phyloP scores from a whole-genome alignment of 2,888 invertebrate genomes.

The Isotomurus palustris region DNA sequence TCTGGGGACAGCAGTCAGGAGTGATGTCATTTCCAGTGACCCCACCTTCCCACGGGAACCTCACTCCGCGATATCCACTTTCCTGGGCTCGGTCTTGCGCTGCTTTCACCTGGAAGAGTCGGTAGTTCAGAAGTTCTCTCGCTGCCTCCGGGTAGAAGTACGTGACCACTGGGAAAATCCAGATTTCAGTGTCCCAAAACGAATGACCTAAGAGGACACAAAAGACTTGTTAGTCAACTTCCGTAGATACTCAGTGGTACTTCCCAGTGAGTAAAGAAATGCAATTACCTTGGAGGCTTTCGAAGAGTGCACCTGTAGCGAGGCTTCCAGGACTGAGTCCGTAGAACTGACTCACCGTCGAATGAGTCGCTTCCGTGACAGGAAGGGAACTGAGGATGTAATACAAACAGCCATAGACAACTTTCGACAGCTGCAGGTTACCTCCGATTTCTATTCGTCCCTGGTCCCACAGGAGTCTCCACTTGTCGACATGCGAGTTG shows the following conservation, averaged over 20 bases:
- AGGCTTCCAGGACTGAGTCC: slow-evolving; percentile 46
- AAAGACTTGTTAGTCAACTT: no score
- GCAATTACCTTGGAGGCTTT: not conserved
- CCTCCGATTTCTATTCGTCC: slow-evolving; percentile 44
- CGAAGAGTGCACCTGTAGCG: slow-evolving; percentile 18
- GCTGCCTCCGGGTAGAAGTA: slow-evolving; percentile 44
- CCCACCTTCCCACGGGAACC: slow-evolving; percentile 45
- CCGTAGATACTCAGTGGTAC: no score
- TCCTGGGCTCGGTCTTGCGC: slow-evolving; percentile 40
- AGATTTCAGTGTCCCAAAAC: slow-evolving; percentile 43
- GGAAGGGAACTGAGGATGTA: slow-evolving; percentile 46
- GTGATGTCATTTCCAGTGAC: slow-evolving; percentile 46
- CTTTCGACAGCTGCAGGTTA: slow-evolving; percentile 40
- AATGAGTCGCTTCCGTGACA: slow-evolving; percentile 20
- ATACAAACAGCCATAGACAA: slow-evolving; percentile 44
- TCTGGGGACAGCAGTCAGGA: slow-evolving; percentile 46
- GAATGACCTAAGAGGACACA: slow-evolving; percentile 3
- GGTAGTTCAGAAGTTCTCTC: slow-evolving; percentile 44
- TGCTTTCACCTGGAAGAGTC: slow-evolving; percentile 34
- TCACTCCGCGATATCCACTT: slow-evolving; percentile 36
- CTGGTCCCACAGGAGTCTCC: slow-evolving; percentile 41
- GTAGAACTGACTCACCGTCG: slow-evolving; percentile 35
- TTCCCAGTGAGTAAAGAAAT: no score
- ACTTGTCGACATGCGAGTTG: slow-evolving; percentile 24
- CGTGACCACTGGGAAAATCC: slow-evolving; percentile 46